A percentile compares a stretch with the other conserved stretches of the same genome.
These are phyloP conservation scores for Colletes collaris DNA, from an alignment of 2,888 invertebrate species.

Conservation along the genomic window DNA sequence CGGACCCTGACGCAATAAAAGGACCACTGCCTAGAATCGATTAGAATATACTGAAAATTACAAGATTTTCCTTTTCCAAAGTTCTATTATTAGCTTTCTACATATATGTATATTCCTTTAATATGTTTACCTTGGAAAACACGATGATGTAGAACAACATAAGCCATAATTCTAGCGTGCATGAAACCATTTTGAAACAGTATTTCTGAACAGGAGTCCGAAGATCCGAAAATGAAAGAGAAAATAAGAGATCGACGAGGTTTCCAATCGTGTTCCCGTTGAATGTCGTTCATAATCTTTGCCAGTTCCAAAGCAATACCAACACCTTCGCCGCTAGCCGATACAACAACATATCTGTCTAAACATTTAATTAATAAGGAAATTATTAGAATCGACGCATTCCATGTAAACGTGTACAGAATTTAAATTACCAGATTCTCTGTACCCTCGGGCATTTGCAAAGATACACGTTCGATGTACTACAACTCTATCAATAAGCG, in stretches of 20 bases:
- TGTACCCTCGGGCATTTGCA: slow-evolving; percentile 62
- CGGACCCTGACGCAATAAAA: slow-evolving; percentile 75
- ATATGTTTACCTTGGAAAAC: slow-evolving; percentile 65
- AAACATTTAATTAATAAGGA: slow-evolving; percentile 32
- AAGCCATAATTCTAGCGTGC: slow-evolving; percentile 73
- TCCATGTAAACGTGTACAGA: background rate
- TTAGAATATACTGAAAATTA: slow-evolving; percentile 21
- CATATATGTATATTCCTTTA: slow-evolving; percentile 5
- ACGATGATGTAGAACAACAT: slow-evolving; percentile 72
- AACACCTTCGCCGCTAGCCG: slow-evolving; percentile 73
- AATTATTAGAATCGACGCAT: background rate
- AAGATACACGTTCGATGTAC: slow-evolving; percentile 58
- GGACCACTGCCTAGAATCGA: slow-evolving; percentile 69
- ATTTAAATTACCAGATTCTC: slow-evolving; percentile 68
- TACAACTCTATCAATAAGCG: slow-evolving; percentile 53
- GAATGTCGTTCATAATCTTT: slow-evolving; percentile 69
- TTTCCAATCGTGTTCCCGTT: slow-evolving; percentile 70
- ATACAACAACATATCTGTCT: slow-evolving; percentile 79
- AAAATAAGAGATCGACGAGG: slow-evolving; percentile 77
- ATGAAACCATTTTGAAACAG: slow-evolving; percentile 61
- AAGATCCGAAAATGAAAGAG: slow-evolving; percentile 72
- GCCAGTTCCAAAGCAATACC: slow-evolving; percentile 72
- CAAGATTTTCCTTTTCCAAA: background rate
- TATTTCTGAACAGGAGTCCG: slow-evolving; percentile 69
- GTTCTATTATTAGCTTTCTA: no score